phyloP scores from a whole-genome alignment of 1,140 invertebrate species.

The Caerostris extrusa region DNA sequence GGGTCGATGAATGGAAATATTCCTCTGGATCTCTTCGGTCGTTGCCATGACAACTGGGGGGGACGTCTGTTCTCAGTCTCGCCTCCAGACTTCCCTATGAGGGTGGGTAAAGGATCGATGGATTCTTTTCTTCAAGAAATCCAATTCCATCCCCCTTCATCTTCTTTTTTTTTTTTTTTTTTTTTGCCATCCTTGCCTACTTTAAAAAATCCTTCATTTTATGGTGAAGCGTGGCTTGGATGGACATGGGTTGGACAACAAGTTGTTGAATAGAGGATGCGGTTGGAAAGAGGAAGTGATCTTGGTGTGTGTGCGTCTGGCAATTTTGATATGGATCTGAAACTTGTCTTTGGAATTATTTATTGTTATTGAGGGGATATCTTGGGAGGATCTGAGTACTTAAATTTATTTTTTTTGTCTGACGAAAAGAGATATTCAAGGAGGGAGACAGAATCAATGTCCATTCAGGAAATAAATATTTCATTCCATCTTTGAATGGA shows the following conservation, averaged over 20 bases:
- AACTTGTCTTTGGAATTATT: not conserved
- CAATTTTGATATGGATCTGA: conserved; percentile 30
- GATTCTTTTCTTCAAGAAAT: conserved; percentile 24
- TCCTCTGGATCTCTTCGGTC: conserved; percentile 14
- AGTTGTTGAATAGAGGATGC: conserved; percentile 7
- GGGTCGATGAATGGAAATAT: conserved; percentile 67
- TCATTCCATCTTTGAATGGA: no score
- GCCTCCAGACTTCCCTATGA: conserved; percentile 18
- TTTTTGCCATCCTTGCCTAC: not conserved
- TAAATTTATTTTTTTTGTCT: no score
- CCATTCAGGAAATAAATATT: no score
- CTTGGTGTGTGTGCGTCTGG: not conserved
- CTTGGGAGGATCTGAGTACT: no score
- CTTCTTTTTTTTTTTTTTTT: not conserved
- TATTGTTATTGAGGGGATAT: no score
- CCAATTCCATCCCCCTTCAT: conserved; percentile 1
- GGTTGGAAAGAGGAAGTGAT: not conserved
- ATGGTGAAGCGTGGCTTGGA: not conserved
- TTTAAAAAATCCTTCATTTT: conserved; percentile 24
- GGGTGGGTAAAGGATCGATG: conserved; percentile 32
- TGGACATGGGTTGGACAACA: conserved; percentile 40
- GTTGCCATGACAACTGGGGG: conserved; percentile 56
- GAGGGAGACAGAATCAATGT: no score
- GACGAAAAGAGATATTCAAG: no score
- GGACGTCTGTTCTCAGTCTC: conserved; percentile 73